Conservation (phyloP, 2,113 vertebrate species). For the Rhea pennata region DNA sequence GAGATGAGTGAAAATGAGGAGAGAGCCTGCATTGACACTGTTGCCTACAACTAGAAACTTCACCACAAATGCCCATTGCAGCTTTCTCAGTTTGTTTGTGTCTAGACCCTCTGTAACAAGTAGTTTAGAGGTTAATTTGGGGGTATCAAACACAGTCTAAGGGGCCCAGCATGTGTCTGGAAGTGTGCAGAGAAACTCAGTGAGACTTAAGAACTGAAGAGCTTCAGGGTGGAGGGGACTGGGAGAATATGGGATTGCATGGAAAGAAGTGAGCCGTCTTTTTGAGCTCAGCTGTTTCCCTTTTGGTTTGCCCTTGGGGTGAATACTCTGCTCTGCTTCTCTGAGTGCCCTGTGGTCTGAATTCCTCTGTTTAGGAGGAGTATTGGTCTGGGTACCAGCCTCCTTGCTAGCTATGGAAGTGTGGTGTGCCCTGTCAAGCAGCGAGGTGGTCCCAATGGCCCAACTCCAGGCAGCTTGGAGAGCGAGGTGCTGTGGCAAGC, state of each 20-base stretch:
- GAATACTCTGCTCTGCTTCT: neutral
- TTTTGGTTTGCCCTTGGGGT: neutral
- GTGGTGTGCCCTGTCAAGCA: accelerated
- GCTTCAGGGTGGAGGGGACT: neutral
- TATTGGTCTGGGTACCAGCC: neutral
- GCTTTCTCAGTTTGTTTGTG: neutral
- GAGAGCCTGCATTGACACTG: neutral
- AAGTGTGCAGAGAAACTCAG: neutral
- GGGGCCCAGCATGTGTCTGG: accelerated
- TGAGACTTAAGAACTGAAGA: neutral
- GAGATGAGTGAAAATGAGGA: neutral
- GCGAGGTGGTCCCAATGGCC: neutral
- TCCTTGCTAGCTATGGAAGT: neutral
- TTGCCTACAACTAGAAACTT: neutral
- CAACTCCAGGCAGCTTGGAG: neutral
- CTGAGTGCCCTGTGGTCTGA: accelerated
- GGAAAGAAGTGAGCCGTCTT: neutral
- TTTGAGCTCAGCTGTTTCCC: neutral
- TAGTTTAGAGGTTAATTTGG: neutral
- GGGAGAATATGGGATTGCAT: neutral
- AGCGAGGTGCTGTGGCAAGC: neutral
- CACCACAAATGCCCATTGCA: neutral
- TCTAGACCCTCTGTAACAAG: neutral
- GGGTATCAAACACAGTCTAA: neutral
- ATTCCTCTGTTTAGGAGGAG: neutral